These are phyloP conservation scores for Ectropis grisescens DNA, from an alignment of 1,140 invertebrate genomes.

Conservation along the genomic window DNA sequence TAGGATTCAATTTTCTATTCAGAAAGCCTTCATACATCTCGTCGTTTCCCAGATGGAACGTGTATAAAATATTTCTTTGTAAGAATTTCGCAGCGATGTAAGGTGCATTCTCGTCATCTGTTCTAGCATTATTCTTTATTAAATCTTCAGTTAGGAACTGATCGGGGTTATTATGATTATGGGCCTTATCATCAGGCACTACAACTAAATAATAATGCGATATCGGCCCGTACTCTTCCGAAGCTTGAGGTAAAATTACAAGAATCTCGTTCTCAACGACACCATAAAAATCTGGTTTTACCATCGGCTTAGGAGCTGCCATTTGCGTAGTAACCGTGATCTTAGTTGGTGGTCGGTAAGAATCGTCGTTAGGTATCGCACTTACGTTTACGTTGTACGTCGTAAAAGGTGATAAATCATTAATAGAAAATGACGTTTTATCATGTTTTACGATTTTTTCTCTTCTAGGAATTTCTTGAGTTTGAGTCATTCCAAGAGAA, in stretches of 20 bases:
- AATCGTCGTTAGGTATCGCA: constrained; percentile 86
- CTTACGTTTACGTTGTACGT: constrained; percentile 96
- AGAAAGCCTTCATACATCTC: constrained; percentile 91
- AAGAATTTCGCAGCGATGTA: constrained; percentile 96
- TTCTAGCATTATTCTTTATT: constrained; percentile 76
- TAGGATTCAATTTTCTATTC: constrained; percentile 87
- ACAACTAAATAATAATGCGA: constrained; percentile 97
- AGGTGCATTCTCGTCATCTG: constrained; percentile 80
- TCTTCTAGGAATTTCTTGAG: constrained; percentile 82
- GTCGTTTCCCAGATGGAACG: constrained; percentile 90
- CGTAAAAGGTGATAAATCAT: constrained; percentile 92
- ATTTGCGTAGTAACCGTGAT: constrained; percentile 97
- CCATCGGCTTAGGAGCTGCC: constrained; percentile 96
- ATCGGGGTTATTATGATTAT: constrained; percentile 85
- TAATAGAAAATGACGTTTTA: constrained; percentile 80
- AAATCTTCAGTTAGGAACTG: constrained; percentile 91
- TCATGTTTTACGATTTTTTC: constrained; percentile 81
- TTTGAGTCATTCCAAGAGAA: constrained; percentile 92
- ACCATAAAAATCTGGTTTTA: constrained; percentile 93
- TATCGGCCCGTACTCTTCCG: constrained; percentile 98
- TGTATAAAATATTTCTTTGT: constrained; percentile 90
- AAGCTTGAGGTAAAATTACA: constrained; percentile 93
- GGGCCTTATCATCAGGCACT: constrained; percentile 89
- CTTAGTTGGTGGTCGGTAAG: constrained; percentile 90
- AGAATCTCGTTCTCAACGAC: constrained; percentile 91